A percentile compares a stretch with the other conserved stretches of the same genome.
phyloP scores from a whole-genome alignment of 37 sponge, comb jelly and placozoan species.

The Cliona cf. orientalis region DNA sequence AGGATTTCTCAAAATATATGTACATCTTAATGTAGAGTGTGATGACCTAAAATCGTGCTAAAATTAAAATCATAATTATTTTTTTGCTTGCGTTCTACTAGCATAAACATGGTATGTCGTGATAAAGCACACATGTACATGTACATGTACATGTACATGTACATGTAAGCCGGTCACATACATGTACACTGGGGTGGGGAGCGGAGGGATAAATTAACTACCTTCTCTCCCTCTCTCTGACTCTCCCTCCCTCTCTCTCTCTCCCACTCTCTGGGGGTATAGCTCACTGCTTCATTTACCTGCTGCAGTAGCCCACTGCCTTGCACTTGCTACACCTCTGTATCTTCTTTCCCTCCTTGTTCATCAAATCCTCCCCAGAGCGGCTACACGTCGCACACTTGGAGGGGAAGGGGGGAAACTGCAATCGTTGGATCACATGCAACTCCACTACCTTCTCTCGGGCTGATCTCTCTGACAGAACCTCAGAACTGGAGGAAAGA shows the following conservation, averaged over 20 bases:
- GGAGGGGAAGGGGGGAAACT: slow-evolving; percentile 32
- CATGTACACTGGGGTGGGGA: too few species aligned
- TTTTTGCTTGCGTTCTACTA: too few species aligned
- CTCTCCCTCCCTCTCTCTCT: background rate
- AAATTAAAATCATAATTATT: too few species aligned
- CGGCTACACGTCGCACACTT: slow-evolving; percentile 57
- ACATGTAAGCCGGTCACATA: background rate
- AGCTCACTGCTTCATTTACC: slow-evolving; percentile 27
- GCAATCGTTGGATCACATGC: slow-evolving; percentile 56
- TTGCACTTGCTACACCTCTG: slow-evolving; percentile 73
- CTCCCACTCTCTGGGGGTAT: background rate
- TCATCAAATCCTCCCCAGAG: background rate
- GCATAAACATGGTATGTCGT: too few species aligned
- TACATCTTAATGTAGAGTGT: background rate
- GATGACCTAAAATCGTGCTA: too few species aligned
- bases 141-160: background rate
- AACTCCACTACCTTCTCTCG: slow-evolving; percentile 28
- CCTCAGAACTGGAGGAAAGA: slow-evolving; percentile 46
- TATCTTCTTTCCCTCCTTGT: slow-evolving; percentile 12
- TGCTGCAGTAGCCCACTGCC: slow-evolving; percentile 77
- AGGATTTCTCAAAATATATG: background rate
- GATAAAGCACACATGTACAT: background rate
- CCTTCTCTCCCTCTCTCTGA: too few species aligned
- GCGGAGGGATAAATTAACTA: too few species aligned
- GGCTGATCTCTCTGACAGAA: slow-evolving; percentile 21